Percentiles rank a stretch among this genome's conserved stretches.
These are phyloP conservation scores for Villa cingulata DNA, from an alignment of 2,888 invertebrate species.

Conservation along the genomic window DNA sequence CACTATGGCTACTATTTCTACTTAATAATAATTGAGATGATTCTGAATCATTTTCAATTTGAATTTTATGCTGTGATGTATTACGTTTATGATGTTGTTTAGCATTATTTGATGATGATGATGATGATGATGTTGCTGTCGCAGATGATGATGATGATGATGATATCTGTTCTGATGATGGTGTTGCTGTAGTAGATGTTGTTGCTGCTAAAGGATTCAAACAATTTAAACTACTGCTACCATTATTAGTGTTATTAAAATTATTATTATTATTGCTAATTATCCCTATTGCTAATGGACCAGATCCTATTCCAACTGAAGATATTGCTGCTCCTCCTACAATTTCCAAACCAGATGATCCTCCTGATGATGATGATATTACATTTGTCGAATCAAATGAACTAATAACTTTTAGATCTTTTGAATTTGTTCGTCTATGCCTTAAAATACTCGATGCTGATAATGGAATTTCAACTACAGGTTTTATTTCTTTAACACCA, in stretches of 20 bases:
- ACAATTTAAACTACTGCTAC: background rate
- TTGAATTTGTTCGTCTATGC: conserved; percentile 48
- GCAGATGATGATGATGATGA: background rate
- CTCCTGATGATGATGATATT: background rate
- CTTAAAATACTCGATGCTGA: conserved; percentile 35
- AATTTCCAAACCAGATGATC: background rate
- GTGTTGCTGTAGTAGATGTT: background rate
- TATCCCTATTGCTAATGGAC: background rate
- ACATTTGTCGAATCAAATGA: conserved; percentile 2
- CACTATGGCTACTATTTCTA: conserved; percentile 9
- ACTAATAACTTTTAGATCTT: conserved; percentile 34
- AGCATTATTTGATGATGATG: background rate
- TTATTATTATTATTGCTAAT: conserved; percentile 2
- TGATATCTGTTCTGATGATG: background rate
- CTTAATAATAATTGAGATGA: conserved; percentile 11
- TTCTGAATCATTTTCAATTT: conserved; percentile 28
- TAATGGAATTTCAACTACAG: conserved; percentile 13
- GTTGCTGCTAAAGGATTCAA: background rate
- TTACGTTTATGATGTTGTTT: conserved; percentile 23
- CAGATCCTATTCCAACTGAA: background rate
- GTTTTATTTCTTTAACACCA: conserved; percentile 2
- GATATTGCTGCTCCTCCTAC: background rate
- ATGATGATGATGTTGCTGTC: background rate
- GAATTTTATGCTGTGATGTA: conserved; percentile 32
- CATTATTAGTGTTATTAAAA: conserved; percentile 4